A percentile compares a stretch with the other conserved stretches of the same genome.
Conservation (phyloP, 2,113 vertebrate species). For the Tretioscincus oriximinensis region DNA sequence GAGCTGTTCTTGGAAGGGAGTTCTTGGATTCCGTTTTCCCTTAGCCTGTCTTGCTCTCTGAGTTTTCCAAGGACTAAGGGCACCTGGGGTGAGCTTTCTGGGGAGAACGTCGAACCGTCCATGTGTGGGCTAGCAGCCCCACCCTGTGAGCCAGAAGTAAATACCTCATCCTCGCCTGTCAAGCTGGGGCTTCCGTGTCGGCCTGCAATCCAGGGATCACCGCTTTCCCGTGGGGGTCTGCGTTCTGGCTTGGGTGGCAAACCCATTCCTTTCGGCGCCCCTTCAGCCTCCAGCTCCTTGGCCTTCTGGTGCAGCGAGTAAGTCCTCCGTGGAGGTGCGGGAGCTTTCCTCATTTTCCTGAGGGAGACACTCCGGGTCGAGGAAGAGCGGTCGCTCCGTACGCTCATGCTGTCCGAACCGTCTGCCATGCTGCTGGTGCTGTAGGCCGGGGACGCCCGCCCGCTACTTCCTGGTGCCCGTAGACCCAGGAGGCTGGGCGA, state of each 20-base stretch:
- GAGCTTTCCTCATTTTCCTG: constrained; percentile 86
- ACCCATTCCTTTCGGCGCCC: constrained; percentile 73
- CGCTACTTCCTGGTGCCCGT: constrained; percentile 16
- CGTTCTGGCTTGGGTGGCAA: constrained; percentile 70
- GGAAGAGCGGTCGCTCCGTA: constrained; percentile 75
- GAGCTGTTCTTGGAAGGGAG: constrained; percentile 66
- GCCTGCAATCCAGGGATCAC: neutral
- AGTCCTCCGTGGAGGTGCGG: constrained; percentile 83
- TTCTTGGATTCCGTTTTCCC: constrained; percentile 38
- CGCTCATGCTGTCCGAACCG: constrained; percentile 65
- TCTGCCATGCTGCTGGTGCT: constrained; percentile 65
- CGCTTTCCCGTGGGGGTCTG: constrained; percentile 47
- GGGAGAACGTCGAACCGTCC: constrained; percentile 43
- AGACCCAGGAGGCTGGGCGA: constrained; percentile 37
- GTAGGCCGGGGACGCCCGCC: constrained; percentile 45
- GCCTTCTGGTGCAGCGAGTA: constrained; percentile 82
- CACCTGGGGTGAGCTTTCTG: constrained; percentile 43
- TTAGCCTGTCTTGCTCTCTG: constrained; percentile 20
- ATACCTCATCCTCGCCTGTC: constrained; percentile 52
- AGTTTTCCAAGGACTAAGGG: constrained; percentile 28
- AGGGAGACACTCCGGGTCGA: constrained; percentile 82
- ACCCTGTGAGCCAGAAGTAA: constrained; percentile 39
- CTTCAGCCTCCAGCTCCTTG: constrained; percentile 10
- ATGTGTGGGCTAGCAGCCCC: constrained; percentile 61
- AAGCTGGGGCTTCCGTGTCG: constrained; percentile 41